A percentile compares a stretch with the other conserved stretches of the same genome.
Evolutionary conservation across 1,140 invertebrate species (phyloP).

Genomic region (Euura saliciscinereae): DNA sequence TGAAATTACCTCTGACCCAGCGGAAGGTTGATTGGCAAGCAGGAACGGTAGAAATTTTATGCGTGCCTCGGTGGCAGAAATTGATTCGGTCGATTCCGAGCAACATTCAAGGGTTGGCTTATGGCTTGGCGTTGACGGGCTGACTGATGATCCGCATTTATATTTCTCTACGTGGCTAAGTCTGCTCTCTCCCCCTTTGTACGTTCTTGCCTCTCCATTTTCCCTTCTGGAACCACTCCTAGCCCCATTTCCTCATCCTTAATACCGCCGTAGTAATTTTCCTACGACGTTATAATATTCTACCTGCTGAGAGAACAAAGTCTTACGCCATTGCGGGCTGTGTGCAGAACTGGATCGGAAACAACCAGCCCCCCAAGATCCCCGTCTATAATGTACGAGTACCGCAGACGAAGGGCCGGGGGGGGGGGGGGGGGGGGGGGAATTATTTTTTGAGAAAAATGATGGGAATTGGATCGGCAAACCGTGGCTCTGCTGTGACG

Average conservation of each 20-base stretch:
- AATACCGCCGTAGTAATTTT: neutral
- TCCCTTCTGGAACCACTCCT: neutral
- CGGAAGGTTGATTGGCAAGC: neutral
- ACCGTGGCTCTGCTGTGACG: no score
- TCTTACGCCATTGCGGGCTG: neutral
- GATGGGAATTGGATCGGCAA: neutral
- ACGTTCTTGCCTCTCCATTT: neutral
- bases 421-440: neutral
- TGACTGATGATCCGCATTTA: constrained; percentile 8
- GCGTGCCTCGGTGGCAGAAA: neutral
- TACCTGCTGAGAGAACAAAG: neutral
- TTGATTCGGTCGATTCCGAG: constrained; percentile 4
- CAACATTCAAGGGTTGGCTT: neutral
- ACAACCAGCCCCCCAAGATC: neutral
- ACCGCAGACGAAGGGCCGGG: neutral
- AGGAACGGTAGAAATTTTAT: neutral
- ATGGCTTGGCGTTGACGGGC: constrained; percentile 6
- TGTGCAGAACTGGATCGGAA: constrained; percentile 13
- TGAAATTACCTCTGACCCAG: neutral
- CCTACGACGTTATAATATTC: neutral
- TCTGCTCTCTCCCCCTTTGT: neutral
- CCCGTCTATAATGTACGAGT: neutral
- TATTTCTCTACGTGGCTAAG: neutral
- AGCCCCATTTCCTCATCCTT: neutral
- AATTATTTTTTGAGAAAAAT: neutral